Conservation (phyloP, 2,113 vertebrate genomes). For the Atlantisia rogersi region DNA sequence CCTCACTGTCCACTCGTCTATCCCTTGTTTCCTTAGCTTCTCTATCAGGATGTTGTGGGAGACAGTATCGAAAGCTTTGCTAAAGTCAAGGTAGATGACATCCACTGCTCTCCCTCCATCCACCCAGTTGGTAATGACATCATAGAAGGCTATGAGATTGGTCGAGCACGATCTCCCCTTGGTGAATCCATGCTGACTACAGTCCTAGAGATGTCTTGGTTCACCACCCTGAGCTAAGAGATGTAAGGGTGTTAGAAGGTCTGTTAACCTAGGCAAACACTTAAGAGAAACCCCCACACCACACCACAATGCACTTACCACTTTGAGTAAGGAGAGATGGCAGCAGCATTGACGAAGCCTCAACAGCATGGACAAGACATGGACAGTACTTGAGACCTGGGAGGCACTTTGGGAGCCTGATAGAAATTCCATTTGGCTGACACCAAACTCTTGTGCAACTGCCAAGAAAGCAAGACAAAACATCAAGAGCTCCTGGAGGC, state of each 20-base stretch:
- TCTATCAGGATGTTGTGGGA: too few species aligned
- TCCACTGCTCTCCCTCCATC: too few species aligned
- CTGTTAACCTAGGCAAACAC: not conserved
- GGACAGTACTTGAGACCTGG: slow-evolving; percentile 79
- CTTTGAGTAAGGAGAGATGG: slow-evolving; percentile 90
- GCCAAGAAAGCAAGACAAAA: not conserved
- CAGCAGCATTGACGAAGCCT: slow-evolving; percentile 96
- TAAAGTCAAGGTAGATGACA: too few species aligned
- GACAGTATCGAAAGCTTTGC: too few species aligned
- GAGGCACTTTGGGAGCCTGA: slow-evolving; percentile 30
- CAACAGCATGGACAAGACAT: slow-evolving; percentile 91
- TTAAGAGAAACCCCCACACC: not conserved
- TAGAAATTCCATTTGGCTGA: slow-evolving; percentile 49
- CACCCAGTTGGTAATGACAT: too few species aligned
- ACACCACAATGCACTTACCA: slow-evolving; percentile 71
- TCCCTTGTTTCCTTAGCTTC: too few species aligned
- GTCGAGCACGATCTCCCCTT: too few species aligned
- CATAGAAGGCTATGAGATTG: too few species aligned
- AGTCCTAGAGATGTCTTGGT: not conserved
- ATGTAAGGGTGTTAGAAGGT: not conserved
- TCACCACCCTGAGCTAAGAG: not conserved
- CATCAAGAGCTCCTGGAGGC: not conserved
- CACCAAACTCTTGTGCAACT: slow-evolving; percentile 86
- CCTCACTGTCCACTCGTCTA: too few species aligned
- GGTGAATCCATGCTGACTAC: too few species aligned